Evolutionary conservation across 2,113 vertebrate genomes (phyloP).

Genomic region (Caranx melampygus): DNA sequence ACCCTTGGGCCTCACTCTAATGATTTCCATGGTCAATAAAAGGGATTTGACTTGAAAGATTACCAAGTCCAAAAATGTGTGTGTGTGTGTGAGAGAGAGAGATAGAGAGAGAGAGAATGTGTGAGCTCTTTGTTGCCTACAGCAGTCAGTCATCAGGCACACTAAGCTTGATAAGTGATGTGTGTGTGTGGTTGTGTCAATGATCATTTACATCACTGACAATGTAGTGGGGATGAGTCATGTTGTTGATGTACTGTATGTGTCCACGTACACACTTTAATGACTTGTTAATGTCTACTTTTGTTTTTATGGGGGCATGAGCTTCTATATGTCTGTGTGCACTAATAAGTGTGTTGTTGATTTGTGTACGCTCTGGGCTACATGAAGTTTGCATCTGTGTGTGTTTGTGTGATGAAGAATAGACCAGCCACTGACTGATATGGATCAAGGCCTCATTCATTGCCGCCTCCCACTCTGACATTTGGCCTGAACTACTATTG

Average conservation of each 20-base stretch:
- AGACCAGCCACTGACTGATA: slow-evolving; percentile 35
- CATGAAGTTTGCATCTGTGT: neutral
- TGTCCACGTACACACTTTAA: neutral
- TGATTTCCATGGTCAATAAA: slow-evolving; percentile 62
- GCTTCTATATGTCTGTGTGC: neutral
- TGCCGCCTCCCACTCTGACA: slow-evolving; percentile 35
- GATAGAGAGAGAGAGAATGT: neutral
- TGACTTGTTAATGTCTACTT: slow-evolving; percentile 35
- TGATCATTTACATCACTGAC: slow-evolving; percentile 67
- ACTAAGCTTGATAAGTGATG: slow-evolving; percentile 74
- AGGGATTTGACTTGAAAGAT: slow-evolving; percentile 64
- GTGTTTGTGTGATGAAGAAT: slow-evolving; percentile 6
- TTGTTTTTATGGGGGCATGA: slow-evolving; percentile 2
- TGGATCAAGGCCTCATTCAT: slow-evolving; percentile 49
- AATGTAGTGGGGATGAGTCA: slow-evolving; percentile 39
- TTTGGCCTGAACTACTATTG: slow-evolving; percentile 45
- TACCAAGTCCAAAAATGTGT: slow-evolving; percentile 20
- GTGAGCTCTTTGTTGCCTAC: slow-evolving; percentile 50
- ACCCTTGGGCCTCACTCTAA: slow-evolving; percentile 37
- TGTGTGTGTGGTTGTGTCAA: slow-evolving; percentile 63
- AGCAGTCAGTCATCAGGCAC: slow-evolving; percentile 57
- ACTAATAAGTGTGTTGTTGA: neutral
- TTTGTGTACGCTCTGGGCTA: neutral
- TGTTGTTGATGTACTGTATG: slow-evolving; percentile 36
- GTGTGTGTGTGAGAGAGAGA: slow-evolving; percentile 8